phyloP scores from a whole-genome alignment of 2,888 invertebrate genomes.

The Aethes cnicana region DNA sequence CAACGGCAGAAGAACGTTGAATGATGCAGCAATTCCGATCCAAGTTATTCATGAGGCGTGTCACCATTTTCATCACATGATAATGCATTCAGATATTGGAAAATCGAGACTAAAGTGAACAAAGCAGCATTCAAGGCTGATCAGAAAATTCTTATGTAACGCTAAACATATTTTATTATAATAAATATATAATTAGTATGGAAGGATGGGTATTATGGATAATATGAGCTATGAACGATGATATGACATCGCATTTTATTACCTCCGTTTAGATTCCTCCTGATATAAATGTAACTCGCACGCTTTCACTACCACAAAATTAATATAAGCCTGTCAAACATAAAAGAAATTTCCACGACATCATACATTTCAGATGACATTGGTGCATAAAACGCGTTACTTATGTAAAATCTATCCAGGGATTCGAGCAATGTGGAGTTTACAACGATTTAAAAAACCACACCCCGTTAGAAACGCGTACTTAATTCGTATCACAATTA shows the following conservation, averaged over 20 bases:
- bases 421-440: slow-evolving; percentile 2
- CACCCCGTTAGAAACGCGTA: slow-evolving; percentile 3
- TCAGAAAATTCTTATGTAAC: background rate
- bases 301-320: slow-evolving; percentile 6
- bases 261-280: slow-evolving; percentile 27
- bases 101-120: slow-evolving; percentile 38
- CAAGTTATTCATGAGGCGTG: slow-evolving; percentile 46
- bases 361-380: slow-evolving; percentile 12
- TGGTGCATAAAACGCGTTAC: background rate
- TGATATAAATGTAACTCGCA: slow-evolving; percentile 6
- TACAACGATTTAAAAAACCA: slow-evolving; percentile 15
- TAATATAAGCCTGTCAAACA: slow-evolving; percentile 14
- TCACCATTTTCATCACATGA: slow-evolving; percentile 40
- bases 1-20: slow-evolving; percentile 35
- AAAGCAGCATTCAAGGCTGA: slow-evolving; percentile 13
- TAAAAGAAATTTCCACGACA: slow-evolving; percentile 8
- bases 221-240: background rate
- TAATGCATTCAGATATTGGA: slow-evolving; percentile 48
- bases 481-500: slow-evolving; percentile 18
- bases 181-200: no score
- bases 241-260: slow-evolving; percentile 51
- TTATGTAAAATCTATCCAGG: slow-evolving; percentile 6
- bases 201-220: no score
- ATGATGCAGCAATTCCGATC: slow-evolving; percentile 49
- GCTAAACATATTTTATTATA: no score